Conservation (phyloP, 1,140 invertebrate species). For the Rhagoletis zephyria region DNA sequence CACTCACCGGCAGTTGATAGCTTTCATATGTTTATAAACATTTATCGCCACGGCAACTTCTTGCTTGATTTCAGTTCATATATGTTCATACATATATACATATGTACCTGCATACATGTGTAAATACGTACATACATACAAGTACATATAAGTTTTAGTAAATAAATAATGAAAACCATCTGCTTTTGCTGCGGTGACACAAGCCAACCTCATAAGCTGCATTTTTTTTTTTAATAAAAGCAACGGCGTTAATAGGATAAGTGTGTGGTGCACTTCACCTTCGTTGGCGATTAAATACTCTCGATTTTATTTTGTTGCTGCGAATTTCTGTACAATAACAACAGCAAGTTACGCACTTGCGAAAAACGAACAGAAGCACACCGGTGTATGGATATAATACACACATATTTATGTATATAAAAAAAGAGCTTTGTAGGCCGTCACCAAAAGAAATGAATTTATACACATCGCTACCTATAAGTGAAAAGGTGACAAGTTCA, state of each 20-base stretch:
- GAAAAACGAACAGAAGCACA: not conserved
- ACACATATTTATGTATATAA: no score
- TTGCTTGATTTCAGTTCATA: no score
- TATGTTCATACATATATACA: no score
- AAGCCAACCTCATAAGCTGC: not conserved
- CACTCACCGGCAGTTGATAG: no score
- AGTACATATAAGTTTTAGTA: not conserved
- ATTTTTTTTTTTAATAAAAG: not conserved
- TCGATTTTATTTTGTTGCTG: slow-evolving; percentile 38
- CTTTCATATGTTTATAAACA: not conserved
- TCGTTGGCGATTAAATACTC: slow-evolving; percentile 32
- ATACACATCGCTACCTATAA: no score
- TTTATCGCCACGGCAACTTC: not conserved
- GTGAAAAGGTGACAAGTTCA: no score
- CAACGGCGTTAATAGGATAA: not conserved
- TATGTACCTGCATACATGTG: not conserved
- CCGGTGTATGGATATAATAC: no score
- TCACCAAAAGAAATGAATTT: no score
- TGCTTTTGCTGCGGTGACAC: not conserved
- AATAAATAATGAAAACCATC: not conserved
- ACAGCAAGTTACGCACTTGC: not conserved
- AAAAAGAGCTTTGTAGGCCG: no score
- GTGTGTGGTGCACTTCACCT: slow-evolving; percentile 42
- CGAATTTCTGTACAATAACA: no score
- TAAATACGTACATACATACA: no score